These are phyloP conservation scores for Cynopterus brachyotis DNA, from an alignment of 2,113 vertebrate species.

Conservation along the genomic window DNA sequence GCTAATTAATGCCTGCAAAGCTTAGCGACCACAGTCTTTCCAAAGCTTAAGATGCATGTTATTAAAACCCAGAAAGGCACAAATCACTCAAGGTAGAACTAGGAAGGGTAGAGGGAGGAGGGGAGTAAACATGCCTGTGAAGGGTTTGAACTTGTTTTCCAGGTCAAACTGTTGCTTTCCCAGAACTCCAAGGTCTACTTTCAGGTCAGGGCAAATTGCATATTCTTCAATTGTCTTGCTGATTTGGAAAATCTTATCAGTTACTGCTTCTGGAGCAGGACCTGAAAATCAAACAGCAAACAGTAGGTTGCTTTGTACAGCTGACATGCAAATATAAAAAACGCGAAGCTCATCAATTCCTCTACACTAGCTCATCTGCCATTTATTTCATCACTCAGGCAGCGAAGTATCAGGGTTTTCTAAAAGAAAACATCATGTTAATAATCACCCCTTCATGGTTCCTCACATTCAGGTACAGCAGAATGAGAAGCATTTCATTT, in stretches of 20 bases:
- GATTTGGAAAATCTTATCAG: slow-evolving; percentile 96
- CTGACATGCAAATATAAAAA: not conserved
- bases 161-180: slow-evolving; percentile 97
- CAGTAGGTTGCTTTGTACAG: not conserved
- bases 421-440: not conserved
- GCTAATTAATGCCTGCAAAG: not conserved
- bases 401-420: not conserved
- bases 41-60: not conserved
- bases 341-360: not conserved
- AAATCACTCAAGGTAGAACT: not conserved
- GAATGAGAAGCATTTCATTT: not conserved
- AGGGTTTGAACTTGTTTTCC: slow-evolving; percentile 96
- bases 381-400: not conserved
- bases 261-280: slow-evolving; percentile 95
- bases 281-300: slow-evolving; percentile 81
- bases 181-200: slow-evolving; percentile 92
- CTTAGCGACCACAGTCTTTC: not conserved
- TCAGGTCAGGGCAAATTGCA: slow-evolving; percentile 95
- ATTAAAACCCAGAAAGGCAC: not conserved
- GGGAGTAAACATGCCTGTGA: slow-evolving; percentile 87
- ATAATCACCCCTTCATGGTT: not conserved
- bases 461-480: not conserved
- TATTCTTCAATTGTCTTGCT: slow-evolving; percentile 97
- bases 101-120: not conserved
- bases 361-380: rapidly evolving